Conservation (phyloP, 2,113 vertebrate species). For the Xiphorhynchus elegans region DNA sequence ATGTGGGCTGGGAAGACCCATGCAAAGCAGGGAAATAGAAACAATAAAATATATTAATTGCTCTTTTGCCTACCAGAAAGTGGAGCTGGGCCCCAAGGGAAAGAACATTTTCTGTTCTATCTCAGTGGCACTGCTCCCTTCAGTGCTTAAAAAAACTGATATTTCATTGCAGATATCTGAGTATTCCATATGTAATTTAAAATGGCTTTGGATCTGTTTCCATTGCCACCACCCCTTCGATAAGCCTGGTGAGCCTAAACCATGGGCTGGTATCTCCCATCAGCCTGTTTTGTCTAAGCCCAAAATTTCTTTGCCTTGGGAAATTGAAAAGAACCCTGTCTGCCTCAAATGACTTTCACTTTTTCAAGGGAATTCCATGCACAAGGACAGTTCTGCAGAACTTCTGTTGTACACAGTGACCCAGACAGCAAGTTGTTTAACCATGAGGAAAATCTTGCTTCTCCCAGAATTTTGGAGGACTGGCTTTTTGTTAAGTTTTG, state of each 20-base stretch:
- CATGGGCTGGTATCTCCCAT: not conserved
- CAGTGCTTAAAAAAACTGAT: not conserved
- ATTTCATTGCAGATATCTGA: not conserved
- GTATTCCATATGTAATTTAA: not conserved
- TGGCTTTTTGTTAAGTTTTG: not conserved
- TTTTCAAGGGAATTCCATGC: not conserved
- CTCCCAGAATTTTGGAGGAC: not conserved
- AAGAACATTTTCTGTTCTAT: not conserved
- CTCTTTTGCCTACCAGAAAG: not conserved
- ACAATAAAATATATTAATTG: not conserved
- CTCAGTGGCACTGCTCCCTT: not conserved
- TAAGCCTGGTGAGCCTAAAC: not conserved
- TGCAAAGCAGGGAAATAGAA: not conserved
- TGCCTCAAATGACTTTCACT: not conserved
- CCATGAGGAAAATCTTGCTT: rapidly evolving
- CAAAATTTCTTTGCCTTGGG: not conserved
- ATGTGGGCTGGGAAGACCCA: not conserved
- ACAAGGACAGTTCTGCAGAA: not conserved
- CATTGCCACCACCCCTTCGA: rapidly evolving
- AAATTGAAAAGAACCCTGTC: not conserved
- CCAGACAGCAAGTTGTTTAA: not conserved
- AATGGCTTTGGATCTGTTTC: not conserved
- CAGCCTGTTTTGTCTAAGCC: constrained; percentile 14
- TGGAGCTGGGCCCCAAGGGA: not conserved
- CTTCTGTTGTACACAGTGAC: not conserved